Evolutionary conservation across 2,797 vertebrate genomes (phyloP).

Genomic region (Acestrorhynchus altus): DNA sequence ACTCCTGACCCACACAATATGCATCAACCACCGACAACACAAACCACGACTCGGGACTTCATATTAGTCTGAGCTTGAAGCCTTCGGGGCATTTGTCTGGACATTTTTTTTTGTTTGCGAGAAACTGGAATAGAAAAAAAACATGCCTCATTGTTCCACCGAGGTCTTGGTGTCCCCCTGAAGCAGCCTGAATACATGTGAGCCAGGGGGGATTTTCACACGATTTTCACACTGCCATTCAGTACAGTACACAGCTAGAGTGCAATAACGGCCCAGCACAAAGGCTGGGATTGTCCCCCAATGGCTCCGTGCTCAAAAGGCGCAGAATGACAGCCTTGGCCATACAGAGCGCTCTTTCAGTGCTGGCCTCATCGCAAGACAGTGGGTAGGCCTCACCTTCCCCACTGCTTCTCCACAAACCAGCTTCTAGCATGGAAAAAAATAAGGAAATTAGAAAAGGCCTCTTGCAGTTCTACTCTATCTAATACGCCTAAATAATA

Average conservation of each 20-base stretch:
- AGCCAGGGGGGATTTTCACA: slow-evolving; percentile 78
- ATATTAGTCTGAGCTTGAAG: slow-evolving; percentile 38
- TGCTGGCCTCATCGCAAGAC: slow-evolving; percentile 34
- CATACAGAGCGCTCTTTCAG: slow-evolving; percentile 53
- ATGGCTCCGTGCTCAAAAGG: slow-evolving; percentile 27
- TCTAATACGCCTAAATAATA: slow-evolving; percentile 39
- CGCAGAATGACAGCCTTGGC: slow-evolving; percentile 38
- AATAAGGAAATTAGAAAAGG: slow-evolving; percentile 26
- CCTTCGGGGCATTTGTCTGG: slow-evolving; percentile 52
- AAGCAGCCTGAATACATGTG: slow-evolving; percentile 68
- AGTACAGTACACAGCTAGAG: slow-evolving; percentile 77
- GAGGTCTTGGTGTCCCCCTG: slow-evolving; percentile 39
- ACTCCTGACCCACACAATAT: slow-evolving; percentile 52
- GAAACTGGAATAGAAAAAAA: slow-evolving; percentile 28
- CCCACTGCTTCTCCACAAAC: slow-evolving; percentile 30
- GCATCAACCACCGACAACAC: slow-evolving; percentile 17
- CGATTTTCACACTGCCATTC: slow-evolving; percentile 74
- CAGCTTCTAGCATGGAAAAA: slow-evolving; percentile 41
- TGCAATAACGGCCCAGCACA: slow-evolving; percentile 61
- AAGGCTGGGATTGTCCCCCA: slow-evolving; percentile 53
- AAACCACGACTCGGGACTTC: slow-evolving; percentile 11
- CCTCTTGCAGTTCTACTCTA: slow-evolving; percentile 15
- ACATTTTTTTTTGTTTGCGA: slow-evolving; percentile 47
- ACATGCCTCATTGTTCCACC: slow-evolving; percentile 51
- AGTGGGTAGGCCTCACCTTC: slow-evolving; percentile 54